phyloP scores from a whole-genome alignment of 1,140 invertebrate species.

The Mercenaria mercenaria region DNA sequence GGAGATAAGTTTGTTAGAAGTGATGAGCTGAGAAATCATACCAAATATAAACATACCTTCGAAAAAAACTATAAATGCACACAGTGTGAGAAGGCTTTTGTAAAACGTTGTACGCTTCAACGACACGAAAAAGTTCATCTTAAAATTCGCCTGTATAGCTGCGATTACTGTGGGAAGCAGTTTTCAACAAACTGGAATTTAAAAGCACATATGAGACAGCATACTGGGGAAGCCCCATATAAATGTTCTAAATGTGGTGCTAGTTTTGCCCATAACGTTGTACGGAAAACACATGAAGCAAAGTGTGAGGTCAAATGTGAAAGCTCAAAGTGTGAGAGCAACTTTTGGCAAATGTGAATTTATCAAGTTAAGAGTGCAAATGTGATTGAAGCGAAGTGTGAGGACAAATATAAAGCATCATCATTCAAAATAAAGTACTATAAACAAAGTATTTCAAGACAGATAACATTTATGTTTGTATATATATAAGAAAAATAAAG shows the following conservation, averaged over 20 bases:
- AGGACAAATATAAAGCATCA: too few species aligned
- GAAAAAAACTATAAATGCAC: background rate
- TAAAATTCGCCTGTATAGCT: background rate
- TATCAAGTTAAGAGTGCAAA: too few species aligned
- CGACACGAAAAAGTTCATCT: conserved; percentile 10
- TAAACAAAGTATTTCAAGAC: too few species aligned
- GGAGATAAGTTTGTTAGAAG: background rate
- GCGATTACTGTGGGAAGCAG: background rate
- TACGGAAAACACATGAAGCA: conserved; percentile 21
- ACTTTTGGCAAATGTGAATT: too few species aligned
- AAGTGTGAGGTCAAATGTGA: too few species aligned
- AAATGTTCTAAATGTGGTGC: background rate
- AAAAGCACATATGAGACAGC: conserved; percentile 14
- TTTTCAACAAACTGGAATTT: conserved; percentile 30
- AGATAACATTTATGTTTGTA: too few species aligned
- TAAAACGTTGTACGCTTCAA: background rate
- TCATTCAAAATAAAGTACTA: too few species aligned
- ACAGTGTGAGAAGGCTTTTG: conserved; percentile 23
- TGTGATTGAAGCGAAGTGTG: too few species aligned
- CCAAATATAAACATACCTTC: background rate
- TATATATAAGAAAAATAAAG: too few species aligned
- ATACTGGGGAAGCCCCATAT: conserved; percentile 32
- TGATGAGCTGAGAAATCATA: background rate
- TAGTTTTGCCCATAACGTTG: conserved; percentile 36
- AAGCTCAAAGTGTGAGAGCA: too few species aligned